Conservation (phyloP, 1,140 invertebrate species). For the Saxidomus purpurata region DNA sequence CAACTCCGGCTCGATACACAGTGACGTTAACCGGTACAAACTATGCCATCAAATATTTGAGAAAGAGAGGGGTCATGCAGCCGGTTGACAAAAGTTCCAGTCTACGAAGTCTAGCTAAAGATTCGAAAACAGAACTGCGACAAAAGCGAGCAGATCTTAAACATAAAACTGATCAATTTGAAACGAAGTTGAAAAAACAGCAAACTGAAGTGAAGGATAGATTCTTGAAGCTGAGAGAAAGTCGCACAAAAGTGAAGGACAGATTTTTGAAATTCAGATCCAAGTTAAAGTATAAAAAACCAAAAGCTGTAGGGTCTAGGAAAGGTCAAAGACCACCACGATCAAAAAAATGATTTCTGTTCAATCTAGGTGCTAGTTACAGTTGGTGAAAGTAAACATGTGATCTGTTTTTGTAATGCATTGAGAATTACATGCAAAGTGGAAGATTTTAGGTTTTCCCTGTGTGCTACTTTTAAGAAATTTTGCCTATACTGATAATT, state of each 20-base stretch:
- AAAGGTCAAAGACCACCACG: neutral
- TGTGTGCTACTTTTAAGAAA: too few relatives aligned
- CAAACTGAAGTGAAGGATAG: neutral
- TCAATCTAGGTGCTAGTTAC: neutral
- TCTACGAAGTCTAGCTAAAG: conserved; percentile 76
- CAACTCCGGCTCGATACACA: conserved; percentile 95
- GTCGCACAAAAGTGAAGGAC: too few relatives aligned
- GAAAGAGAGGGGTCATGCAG: conserved; percentile 90
- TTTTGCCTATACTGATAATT: too few relatives aligned
- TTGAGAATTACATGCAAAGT: too few relatives aligned
- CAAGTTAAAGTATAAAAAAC: neutral
- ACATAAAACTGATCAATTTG: neutral
- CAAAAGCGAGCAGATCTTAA: conserved; percentile 87
- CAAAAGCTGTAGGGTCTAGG: neutral
- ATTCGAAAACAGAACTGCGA: conserved; percentile 89
- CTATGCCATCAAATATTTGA: conserved; percentile 90
- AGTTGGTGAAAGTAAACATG: neutral
- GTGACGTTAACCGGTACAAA: conserved; percentile 94
- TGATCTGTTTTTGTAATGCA: too few relatives aligned
- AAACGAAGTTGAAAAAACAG: neutral
- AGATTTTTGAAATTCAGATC: neutral
- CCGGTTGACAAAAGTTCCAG: conserved; percentile 89
- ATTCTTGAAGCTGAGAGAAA: conserved; percentile 5
- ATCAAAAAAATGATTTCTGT: neutral
- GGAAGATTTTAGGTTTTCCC: too few relatives aligned